Evolutionary conservation across 2,113 vertebrate species (phyloP).

Genomic region (Cichladusa arquata): DNA sequence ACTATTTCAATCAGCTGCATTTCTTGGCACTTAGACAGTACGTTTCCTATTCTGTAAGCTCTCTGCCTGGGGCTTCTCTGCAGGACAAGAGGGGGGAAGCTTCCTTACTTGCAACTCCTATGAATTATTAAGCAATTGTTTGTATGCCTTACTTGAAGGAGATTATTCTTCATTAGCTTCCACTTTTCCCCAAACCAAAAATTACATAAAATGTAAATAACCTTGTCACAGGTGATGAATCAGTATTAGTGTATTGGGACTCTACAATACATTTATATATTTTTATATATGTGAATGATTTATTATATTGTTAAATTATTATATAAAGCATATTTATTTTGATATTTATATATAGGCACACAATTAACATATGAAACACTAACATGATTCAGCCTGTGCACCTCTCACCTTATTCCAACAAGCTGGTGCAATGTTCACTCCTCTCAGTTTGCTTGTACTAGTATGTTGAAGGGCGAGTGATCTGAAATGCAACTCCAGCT

Average conservation of each 20-base stretch:
- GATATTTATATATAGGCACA: background rate
- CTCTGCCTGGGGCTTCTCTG: background rate
- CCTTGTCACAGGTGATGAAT: background rate
- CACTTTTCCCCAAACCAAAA: background rate
- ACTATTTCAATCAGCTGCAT: background rate
- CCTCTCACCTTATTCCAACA: background rate
- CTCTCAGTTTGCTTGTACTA: background rate
- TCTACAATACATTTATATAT: background rate
- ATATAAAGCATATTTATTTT: background rate
- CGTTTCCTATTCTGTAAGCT: background rate
- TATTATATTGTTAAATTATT: background rate
- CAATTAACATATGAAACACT: background rate
- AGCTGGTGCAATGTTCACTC: background rate
- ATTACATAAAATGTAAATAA: background rate
- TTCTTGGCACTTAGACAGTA: background rate
- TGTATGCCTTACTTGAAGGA: background rate
- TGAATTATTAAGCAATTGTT: background rate
- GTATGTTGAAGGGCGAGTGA: background rate
- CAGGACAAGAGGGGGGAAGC: background rate
- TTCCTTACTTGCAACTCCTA: background rate
- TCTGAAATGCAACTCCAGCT: background rate
- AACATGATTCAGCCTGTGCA: background rate
- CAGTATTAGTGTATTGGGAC: background rate
- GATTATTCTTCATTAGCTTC: conserved; percentile 1
- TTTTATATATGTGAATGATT: background rate